Evolutionary conservation across 2,888 invertebrate species (phyloP).

Genomic region (Pachydiplax longipennis): DNA sequence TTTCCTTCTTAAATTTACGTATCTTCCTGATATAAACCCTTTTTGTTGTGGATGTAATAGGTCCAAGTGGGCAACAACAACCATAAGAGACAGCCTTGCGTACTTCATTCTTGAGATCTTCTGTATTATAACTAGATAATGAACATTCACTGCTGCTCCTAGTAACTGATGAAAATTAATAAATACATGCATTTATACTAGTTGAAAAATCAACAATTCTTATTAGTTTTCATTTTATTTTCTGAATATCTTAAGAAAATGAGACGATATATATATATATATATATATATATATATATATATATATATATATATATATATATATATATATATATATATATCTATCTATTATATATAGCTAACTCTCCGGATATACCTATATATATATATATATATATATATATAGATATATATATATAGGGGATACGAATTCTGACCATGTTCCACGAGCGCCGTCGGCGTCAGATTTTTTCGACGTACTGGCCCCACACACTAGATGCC

Average conservation of each 20-base stretch:
- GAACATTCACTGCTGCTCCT: neutral
- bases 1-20: slow-evolving; percentile 62
- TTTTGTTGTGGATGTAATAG: slow-evolving; percentile 79
- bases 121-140: slow-evolving; percentile 64
- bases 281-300: too few species aligned
- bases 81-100: slow-evolving; percentile 54
- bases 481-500: too few species aligned
- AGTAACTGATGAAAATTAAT: neutral
- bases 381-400: too few species aligned
- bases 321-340: too few species aligned
- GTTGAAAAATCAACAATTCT: neutral
- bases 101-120: slow-evolving; percentile 70
- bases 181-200: neutral
- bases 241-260: neutral
- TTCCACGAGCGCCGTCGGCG: too few species aligned
- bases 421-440: too few species aligned
- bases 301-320: too few species aligned
- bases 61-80: slow-evolving; percentile 68
- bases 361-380: too few species aligned
- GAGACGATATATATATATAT: too few species aligned
- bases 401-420: too few species aligned
- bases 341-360: too few species aligned
- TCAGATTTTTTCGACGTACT: too few species aligned
- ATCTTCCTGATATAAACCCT: slow-evolving; percentile 78
- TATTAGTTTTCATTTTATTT: neutral